Base-by-base conservation (phyloP, 2,113 vertebrate species). In the Sula dactylatra region DNA sequence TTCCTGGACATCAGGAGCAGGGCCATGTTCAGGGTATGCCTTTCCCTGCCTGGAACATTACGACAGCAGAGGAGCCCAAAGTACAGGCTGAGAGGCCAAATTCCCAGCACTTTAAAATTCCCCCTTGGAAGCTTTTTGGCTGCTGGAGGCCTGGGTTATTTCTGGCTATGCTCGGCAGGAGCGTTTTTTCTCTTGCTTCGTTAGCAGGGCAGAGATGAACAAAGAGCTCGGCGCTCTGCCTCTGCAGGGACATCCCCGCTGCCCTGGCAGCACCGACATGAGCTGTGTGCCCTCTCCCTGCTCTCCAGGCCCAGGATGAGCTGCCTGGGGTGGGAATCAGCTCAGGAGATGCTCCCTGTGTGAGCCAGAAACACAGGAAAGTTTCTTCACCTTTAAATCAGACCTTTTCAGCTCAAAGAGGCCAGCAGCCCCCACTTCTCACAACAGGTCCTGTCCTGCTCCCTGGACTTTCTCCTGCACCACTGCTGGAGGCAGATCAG, bases 81-180 rank as follows among this genome's bases (percentile, higher is more conserved):
- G 92, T 64, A 77, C 45, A 91, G 77, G 64, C 94, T 92, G 88
- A 88, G 92, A 96, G 92, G 88, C 95, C 94, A 91, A 96, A 95
- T 96, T 96, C 96, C 94, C 96, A 96, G 96, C 89, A 54, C 94
- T 97, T 91, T 70, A 73, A 94, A 89, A 97, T 89, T 95, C 81
- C 62, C 84, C 70, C 94, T 96, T 94, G 94, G 94, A 97, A 97
- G 97, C 73, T 78, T 94, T 94, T 94, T 95, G 95, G 96, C 96
- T 95, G 91, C 93, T 93, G 74, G 70, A 91, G 91, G 70, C 84
- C 86, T 62, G 73, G 93, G 94, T 85, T 97, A 97, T 97, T 97
- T 97, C 95, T 95, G 96, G 83, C 86, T 72, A 65, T 5, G 27
- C 94, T 95, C 66, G 4, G 94, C 95, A 94, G 86, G 91, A 94